phyloP scores from a whole-genome alignment of 2,888 invertebrate genomes.

The Drosophila testacea region DNA sequence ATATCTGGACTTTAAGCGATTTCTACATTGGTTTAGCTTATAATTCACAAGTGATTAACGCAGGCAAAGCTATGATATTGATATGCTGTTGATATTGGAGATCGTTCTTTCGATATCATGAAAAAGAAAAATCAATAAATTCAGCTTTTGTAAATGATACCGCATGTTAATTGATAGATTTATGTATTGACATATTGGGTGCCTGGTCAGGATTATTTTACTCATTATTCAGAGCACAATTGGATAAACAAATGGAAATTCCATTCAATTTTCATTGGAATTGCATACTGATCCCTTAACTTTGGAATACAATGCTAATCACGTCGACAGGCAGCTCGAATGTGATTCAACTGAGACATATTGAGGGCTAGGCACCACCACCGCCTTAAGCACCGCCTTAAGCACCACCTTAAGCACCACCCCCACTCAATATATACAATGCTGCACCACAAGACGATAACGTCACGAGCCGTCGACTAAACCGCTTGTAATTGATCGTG shows the following conservation, averaged over 20 bases:
- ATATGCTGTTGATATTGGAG: not conserved
- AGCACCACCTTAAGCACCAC: not conserved
- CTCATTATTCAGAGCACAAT: conserved; percentile 42
- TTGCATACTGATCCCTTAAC: conserved; percentile 12
- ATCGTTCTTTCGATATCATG: not conserved
- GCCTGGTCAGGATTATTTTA: not conserved
- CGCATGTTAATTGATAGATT: not conserved
- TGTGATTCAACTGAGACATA: conserved; percentile 22
- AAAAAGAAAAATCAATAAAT: conserved; percentile 8
- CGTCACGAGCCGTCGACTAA: conserved; percentile 65
- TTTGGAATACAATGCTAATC: conserved; percentile 40
- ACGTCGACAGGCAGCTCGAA: conserved; percentile 34
- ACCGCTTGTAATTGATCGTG: conserved; percentile 75
- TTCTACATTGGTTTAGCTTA: not conserved
- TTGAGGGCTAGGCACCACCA: conserved; percentile 32
- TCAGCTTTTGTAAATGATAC: not conserved
- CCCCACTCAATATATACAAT: conserved; percentile 2
- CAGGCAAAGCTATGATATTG: conserved; percentile 3
- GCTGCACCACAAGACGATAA: conserved; percentile 21
- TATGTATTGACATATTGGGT: conserved; percentile 4
- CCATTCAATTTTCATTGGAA: conserved; percentile 31
- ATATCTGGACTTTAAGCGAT: too few relatives aligned
- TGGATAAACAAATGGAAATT: conserved; percentile 23
- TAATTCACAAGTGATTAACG: conserved; percentile 8
- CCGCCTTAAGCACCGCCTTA: not conserved